Evolutionary conservation across 2,888 invertebrate species (phyloP).

Genomic region (Acleris sparsana): DNA sequence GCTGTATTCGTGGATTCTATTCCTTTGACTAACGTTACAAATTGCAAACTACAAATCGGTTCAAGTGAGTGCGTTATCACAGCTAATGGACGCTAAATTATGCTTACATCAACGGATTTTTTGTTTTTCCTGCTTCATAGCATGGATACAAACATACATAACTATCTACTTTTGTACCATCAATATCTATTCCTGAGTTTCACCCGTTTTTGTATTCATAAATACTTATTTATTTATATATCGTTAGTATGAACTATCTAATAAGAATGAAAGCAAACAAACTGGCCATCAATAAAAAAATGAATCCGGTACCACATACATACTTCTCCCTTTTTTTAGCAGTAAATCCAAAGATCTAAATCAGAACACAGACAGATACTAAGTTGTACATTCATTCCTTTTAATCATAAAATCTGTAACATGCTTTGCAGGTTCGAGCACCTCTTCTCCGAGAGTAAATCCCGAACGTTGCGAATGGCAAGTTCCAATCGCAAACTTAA

Average conservation of each 20-base stretch:
- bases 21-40: background rate
- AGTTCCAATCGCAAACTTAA: slow-evolving; percentile 35
- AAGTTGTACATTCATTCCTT: slow-evolving; percentile 18
- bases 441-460: slow-evolving; percentile 20
- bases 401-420: slow-evolving; percentile 10
- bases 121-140: background rate
- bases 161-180: too few species aligned
- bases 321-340: background rate
- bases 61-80: background rate
- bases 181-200: too few species aligned
- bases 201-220: too few species aligned
- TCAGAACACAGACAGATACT: background rate
- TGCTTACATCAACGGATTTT: background rate
- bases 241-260: too few species aligned
- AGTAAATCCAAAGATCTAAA: background rate
- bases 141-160: too few species aligned
- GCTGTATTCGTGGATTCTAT: background rate
- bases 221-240: too few species aligned
- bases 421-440: slow-evolving; percentile 14
- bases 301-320: background rate
- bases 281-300: too few species aligned
- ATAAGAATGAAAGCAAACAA: too few species aligned
- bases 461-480: slow-evolving; percentile 18
- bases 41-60: background rate
- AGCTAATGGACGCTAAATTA: slow-evolving; percentile 5